Evolutionary conservation across 1,140 invertebrate genomes (phyloP).

Genomic region (Drosophila arawakana): DNA sequence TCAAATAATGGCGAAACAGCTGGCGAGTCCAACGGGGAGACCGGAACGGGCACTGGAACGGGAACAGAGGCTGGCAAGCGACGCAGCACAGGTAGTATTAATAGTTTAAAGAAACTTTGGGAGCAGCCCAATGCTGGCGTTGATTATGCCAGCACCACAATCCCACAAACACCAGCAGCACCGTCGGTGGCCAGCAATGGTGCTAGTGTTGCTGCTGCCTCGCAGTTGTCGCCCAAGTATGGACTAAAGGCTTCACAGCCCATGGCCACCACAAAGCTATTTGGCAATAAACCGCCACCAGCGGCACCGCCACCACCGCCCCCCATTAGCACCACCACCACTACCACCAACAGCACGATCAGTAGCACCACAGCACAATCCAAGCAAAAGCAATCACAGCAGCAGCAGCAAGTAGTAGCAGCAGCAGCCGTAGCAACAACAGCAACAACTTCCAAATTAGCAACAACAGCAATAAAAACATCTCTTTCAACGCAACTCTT

Average conservation of each 20-base stretch:
- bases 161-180: constrained; percentile 36
- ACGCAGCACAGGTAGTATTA: constrained; percentile 96
- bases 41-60: constrained; percentile 21
- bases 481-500: constrained; percentile 84
- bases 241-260: constrained; percentile 50
- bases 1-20: constrained; percentile 40
- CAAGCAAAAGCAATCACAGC: constrained; percentile 24
- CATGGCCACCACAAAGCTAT: constrained; percentile 35
- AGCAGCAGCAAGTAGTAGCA: constrained; percentile 31
- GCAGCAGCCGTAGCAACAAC: constrained; percentile 32
- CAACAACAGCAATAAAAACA: constrained; percentile 66
- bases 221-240: constrained; percentile 81
- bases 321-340: constrained; percentile 47
- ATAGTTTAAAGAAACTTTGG: constrained; percentile 96
- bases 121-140: constrained; percentile 87
- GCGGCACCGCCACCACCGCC: constrained; percentile 63
- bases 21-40: background rate
- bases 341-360: constrained; percentile 3
- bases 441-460: constrained; percentile 21
- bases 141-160: constrained; percentile 81
- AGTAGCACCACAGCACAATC: constrained; percentile 31
- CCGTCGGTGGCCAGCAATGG: constrained; percentile 22
- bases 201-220: constrained; percentile 13
- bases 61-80: constrained; percentile 88
- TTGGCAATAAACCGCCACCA: constrained; percentile 74